Evolutionary conservation across 2,888 invertebrate genomes (phyloP).

Genomic region (Barypeithes pellucidus): DNA sequence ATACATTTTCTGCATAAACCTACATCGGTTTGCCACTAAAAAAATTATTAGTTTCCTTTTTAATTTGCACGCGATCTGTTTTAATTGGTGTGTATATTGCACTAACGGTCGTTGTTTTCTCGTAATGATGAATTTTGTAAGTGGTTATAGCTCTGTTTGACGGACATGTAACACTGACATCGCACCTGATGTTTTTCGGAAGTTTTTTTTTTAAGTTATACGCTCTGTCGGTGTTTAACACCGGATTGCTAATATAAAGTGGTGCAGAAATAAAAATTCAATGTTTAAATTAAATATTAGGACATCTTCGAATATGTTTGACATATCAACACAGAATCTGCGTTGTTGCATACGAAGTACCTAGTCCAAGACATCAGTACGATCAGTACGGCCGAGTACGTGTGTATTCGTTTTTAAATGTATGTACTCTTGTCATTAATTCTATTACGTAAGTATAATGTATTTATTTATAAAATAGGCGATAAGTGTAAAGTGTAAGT

Average conservation of each 20-base stretch:
- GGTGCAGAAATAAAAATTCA: not conserved
- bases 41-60: not conserved
- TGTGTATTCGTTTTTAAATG: no score
- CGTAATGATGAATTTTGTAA: not conserved
- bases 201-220: not conserved
- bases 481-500: not conserved
- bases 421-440: no score
- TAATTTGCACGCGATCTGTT: constrained; percentile 11
- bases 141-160: not conserved
- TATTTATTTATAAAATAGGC: not conserved
- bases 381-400: no score
- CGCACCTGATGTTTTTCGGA: no score
- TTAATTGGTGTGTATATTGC: constrained; percentile 8
- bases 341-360: no score
- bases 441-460: no score
- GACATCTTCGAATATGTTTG: not conserved
- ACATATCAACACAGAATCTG: not conserved
- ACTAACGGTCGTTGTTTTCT: not conserved
- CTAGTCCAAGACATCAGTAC: no score
- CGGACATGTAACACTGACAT: constrained; percentile 14
- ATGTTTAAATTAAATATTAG: not conserved
- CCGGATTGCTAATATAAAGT: constrained; percentile 7
- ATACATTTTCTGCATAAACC: not conserved
- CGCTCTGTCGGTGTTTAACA: constrained; percentile 7
- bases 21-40: not conserved